Conservation (phyloP, 2,113 vertebrate species). For the Cebus imitator region DNA sequence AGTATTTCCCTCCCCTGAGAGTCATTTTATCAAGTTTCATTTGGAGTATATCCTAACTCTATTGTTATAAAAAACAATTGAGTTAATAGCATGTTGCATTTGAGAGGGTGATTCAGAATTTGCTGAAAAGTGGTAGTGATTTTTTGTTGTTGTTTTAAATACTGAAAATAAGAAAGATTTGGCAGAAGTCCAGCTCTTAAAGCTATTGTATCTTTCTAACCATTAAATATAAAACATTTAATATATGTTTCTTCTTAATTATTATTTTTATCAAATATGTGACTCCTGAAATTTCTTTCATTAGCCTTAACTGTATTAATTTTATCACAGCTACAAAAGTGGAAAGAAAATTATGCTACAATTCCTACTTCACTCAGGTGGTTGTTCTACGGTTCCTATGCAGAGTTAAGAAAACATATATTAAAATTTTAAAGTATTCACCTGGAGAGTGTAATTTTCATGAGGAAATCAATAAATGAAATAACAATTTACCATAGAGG, state of each 20-base stretch:
- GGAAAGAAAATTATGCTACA: neutral
- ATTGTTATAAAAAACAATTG: conserved; percentile 31
- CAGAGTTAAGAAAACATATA: neutral
- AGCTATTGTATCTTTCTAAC: neutral
- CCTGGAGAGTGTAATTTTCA: neutral
- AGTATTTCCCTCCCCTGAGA: neutral
- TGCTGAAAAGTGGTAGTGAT: neutral
- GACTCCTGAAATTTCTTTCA: neutral
- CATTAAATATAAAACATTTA: conserved; percentile 20
- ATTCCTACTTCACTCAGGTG: neutral
- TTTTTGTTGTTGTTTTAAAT: neutral
- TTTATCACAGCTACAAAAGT: conserved; percentile 2
- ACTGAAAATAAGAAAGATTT: conserved; percentile 43
- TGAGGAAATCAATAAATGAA: neutral
- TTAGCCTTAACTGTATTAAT: neutral
- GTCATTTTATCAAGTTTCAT: conserved; percentile 21
- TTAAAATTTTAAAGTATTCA: neutral
- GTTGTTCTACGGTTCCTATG: neutral
- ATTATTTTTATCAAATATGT: conserved; percentile 47
- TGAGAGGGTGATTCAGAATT: conserved; percentile 39
- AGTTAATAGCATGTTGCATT: conserved; percentile 38
- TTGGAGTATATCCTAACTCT: conserved; percentile 31
- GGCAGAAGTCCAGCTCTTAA: neutral
- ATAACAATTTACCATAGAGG: neutral
- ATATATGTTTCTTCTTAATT: conserved; percentile 31